phyloP scores from a whole-genome alignment of 2,888 invertebrate species.

The Dolichopus griseipennis region DNA sequence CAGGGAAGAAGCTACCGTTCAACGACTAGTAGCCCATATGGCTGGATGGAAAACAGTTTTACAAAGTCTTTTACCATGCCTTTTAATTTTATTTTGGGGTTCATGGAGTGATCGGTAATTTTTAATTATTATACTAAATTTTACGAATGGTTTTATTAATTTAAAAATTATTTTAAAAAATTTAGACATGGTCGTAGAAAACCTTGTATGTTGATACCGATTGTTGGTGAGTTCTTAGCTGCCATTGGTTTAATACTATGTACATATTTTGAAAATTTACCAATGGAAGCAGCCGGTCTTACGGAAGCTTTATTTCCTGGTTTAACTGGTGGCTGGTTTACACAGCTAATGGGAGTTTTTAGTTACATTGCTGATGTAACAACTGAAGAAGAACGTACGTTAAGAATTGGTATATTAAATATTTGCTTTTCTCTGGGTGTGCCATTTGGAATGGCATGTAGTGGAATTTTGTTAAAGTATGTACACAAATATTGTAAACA shows the following conservation, averaged over 20 bases:
- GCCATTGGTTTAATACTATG: conserved; percentile 69
- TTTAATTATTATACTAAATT: neutral
- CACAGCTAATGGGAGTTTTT: conserved; percentile 84
- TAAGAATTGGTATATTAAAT: conserved; percentile 80
- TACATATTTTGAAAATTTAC: conserved; percentile 68
- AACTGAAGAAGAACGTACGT: conserved; percentile 70
- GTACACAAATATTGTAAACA: conserved; percentile 20
- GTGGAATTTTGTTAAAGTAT: conserved; percentile 62
- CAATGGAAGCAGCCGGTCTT: conserved; percentile 71
- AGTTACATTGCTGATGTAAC: conserved; percentile 84
- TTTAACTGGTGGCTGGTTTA: conserved; percentile 74
- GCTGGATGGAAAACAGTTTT: conserved; percentile 79
- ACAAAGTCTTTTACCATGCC: conserved; percentile 72
- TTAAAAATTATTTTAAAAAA: neutral
- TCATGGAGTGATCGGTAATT: conserved; percentile 60
- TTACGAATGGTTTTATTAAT: neutral
- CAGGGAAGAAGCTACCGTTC: conserved; percentile 56
- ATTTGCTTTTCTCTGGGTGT: conserved; percentile 81
- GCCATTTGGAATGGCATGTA: conserved; percentile 80
- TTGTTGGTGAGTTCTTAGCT: conserved; percentile 70
- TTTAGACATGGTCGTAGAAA: conserved; percentile 38
- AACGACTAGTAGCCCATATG: conserved; percentile 68
- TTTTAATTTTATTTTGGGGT: conserved; percentile 72
- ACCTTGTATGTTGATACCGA: conserved; percentile 75
- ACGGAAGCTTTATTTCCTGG: conserved; percentile 76